These are phyloP conservation scores for Lagopus muta DNA, from an alignment of 2,113 vertebrate genomes.

Conservation along the genomic window DNA sequence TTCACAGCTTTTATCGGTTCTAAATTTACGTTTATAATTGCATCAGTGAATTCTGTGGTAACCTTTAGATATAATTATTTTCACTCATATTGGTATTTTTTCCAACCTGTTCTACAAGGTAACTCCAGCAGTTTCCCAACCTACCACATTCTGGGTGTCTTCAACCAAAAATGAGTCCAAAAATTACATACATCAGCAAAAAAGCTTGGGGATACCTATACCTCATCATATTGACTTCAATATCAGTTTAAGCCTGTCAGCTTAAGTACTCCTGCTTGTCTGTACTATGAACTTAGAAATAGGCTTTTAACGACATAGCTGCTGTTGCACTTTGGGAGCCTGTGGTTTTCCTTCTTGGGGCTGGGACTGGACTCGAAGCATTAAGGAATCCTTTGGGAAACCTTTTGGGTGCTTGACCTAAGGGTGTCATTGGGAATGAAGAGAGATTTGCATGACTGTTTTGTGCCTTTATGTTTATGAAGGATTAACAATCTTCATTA, in stretches of 20 bases:
- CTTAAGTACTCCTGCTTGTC: not conserved
- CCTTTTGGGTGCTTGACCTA: not conserved
- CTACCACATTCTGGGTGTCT: not conserved
- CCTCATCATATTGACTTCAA: not conserved
- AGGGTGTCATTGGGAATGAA: not conserved
- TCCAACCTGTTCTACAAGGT: not conserved
- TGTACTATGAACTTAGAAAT: not conserved
- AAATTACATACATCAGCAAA: not conserved
- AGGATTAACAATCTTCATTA: not conserved
- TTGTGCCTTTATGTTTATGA: not conserved
- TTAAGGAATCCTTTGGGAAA: not conserved
- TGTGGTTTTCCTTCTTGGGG: not conserved
- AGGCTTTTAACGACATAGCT: not conserved
- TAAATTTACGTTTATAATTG: not conserved
- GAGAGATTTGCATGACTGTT: not conserved
- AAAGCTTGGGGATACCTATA: not conserved
- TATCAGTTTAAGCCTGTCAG: not conserved
- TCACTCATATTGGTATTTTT: not conserved
- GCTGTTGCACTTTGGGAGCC: not conserved
- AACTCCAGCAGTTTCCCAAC: not conserved
- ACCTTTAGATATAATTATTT: fast-evolving
- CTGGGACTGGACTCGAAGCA: not conserved
- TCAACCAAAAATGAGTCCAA: not conserved
- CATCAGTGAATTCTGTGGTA: fast-evolving
- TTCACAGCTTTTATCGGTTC: not conserved